Evolutionary conservation across 2,888 invertebrate genomes (phyloP).

Genomic region (Notodonta dromedarius): DNA sequence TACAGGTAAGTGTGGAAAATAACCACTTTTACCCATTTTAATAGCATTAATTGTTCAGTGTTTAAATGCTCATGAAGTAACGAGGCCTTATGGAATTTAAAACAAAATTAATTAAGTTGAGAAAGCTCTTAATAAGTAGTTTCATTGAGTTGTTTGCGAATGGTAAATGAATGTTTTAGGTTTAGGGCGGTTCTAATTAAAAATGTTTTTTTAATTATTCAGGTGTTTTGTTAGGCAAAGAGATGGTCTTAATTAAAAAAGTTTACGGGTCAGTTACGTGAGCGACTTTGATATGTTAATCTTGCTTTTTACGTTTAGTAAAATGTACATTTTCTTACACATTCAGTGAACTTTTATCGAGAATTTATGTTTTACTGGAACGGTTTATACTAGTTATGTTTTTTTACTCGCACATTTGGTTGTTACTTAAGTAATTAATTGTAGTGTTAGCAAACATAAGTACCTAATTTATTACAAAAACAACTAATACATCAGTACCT

Average conservation of each 20-base stretch:
- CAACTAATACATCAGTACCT: too few species aligned
- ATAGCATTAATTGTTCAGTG: too few species aligned
- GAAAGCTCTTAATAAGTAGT: slow-evolving; percentile 7
- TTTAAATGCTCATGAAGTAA: not conserved
- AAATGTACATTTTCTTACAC: not conserved
- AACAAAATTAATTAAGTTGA: not conserved
- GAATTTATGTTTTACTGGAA: too few species aligned
- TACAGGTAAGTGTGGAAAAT: too few species aligned
- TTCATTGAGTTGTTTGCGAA: slow-evolving; percentile 20
- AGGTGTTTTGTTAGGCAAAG: slow-evolving; percentile 24
- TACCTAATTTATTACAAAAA: too few species aligned
- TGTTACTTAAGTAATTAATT: too few species aligned
- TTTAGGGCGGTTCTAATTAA: slow-evolving; percentile 19
- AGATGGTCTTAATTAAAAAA: slow-evolving; percentile 33
- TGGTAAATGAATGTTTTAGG: slow-evolving; percentile 14
- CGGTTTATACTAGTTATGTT: too few species aligned
- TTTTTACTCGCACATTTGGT: too few species aligned
- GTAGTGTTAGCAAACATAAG: too few species aligned
- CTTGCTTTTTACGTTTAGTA: not conserved
- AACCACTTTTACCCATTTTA: too few species aligned
- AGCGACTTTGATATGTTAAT: slow-evolving; percentile 4
- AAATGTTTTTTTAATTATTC: slow-evolving; percentile 30
- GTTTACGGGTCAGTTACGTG: slow-evolving; percentile 24
- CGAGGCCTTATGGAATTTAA: not conserved
- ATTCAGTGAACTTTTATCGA: too few species aligned